phyloP scores from a whole-genome alignment of 2,797 vertebrate genomes.

The Acipenser oxyrinchus region DNA sequence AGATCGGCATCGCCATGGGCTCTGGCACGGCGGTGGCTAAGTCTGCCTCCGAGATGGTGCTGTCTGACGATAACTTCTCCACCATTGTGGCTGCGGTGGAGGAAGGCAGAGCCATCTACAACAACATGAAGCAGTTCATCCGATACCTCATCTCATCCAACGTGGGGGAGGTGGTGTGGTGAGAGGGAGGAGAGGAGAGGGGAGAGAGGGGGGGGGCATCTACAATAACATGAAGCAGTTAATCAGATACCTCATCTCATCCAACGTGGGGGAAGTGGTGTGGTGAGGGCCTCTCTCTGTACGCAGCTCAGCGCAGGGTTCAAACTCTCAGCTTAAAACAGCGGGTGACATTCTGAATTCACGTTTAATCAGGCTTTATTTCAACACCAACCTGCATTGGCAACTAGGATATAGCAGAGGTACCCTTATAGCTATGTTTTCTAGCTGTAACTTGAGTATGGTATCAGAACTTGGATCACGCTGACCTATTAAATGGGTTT shows the following conservation, averaged over 20 bases:
- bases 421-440: too few species aligned
- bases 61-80: slow-evolving; percentile 95
- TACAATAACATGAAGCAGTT: slow-evolving; percentile 99
- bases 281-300: slow-evolving; percentile 63
- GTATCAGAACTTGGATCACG: too few species aligned
- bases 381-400: too few species aligned
- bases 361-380: not conserved
- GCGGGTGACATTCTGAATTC: too few species aligned
- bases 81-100: slow-evolving; percentile 93
- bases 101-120: slow-evolving; percentile 95
- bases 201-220: too few species aligned
- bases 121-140: slow-evolving; percentile 98
- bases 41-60: slow-evolving; percentile 90
- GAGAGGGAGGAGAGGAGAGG: too few species aligned
- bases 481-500: too few species aligned
- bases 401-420: too few species aligned
- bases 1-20: slow-evolving; percentile 96
- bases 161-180: slow-evolving; percentile 94
- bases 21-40: slow-evolving; percentile 93
- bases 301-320: not conserved
- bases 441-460: too few species aligned
- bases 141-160: slow-evolving; percentile 98
- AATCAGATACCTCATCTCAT: slow-evolving; percentile 97
- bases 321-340: too few species aligned
- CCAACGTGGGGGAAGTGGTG: slow-evolving; percentile 92